Evolutionary conservation across 2,888 invertebrate species (phyloP).

Genomic region (Hecatera dysodea): DNA sequence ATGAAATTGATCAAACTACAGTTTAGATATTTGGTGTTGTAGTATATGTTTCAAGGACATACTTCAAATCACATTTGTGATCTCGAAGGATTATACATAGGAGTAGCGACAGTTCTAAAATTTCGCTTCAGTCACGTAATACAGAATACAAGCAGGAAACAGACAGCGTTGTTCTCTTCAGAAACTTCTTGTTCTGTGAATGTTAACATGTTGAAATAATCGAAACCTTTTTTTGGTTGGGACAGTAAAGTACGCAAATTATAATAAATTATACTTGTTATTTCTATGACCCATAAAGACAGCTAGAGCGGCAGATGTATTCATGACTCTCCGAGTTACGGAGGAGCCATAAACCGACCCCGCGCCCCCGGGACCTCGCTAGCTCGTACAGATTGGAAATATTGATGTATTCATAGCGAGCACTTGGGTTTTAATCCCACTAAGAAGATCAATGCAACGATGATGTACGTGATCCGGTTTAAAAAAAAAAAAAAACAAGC

Average conservation of each 20-base stretch:
- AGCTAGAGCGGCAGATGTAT: conserved; percentile 51
- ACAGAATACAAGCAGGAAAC: too few relatives aligned
- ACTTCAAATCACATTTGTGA: too few relatives aligned
- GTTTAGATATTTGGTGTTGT: neutral
- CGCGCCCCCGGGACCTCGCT: conserved; percentile 53
- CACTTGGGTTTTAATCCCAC: neutral
- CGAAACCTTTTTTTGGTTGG: neutral
- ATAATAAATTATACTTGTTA: neutral
- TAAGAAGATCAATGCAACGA: neutral
- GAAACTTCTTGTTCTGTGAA: neutral
- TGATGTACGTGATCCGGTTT: neutral
- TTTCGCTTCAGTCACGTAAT: too few relatives aligned
- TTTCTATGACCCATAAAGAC: conserved; percentile 14
- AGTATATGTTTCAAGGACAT: too few relatives aligned
- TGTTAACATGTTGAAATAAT: neutral
- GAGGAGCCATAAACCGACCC: conserved; percentile 46
- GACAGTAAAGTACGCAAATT: neutral
- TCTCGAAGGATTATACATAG: too few relatives aligned
- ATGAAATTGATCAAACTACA: neutral
- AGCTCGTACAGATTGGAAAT: conserved; percentile 43
- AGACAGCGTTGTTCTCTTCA: too few relatives aligned
- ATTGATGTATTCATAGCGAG: conserved; percentile 47
- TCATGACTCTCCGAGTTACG: conserved; percentile 42
- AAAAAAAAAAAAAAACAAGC: too few relatives aligned
- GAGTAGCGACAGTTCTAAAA: too few relatives aligned